Percentiles rank a stretch among this genome's conserved stretches.
Conservation (phyloP, 2,113 vertebrate genomes). For the Ictalurus furcatus region DNA sequence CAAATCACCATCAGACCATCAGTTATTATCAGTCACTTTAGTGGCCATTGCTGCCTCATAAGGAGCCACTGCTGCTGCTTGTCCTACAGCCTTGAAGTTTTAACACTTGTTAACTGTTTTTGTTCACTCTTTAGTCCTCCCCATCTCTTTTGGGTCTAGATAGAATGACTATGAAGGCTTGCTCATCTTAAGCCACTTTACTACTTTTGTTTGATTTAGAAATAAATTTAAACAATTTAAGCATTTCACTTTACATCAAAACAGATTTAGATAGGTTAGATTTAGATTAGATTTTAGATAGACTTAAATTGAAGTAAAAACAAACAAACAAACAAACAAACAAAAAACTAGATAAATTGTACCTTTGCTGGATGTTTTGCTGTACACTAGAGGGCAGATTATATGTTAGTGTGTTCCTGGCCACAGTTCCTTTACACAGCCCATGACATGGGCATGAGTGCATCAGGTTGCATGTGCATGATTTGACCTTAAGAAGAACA, state of each 20-base stretch:
- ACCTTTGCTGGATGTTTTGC: neutral
- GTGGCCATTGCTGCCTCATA: neutral
- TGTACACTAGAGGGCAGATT: constrained; percentile 7
- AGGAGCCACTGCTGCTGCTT: neutral
- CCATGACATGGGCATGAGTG: neutral
- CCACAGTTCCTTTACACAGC: neutral
- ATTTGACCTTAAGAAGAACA: neutral
- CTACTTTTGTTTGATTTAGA: neutral
- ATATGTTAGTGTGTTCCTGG: neutral
- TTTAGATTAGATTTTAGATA: no score
- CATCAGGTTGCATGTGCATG: no score
- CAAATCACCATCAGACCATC: neutral
- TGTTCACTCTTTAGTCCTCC: neutral
- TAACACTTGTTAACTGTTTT: neutral
- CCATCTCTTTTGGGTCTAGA: neutral
- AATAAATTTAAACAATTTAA: neutral
- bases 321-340: neutral
- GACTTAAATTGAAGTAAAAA: neutral
- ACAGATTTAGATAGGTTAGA: no score
- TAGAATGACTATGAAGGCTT: neutral
- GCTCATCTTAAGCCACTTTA: neutral
- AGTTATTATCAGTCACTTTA: neutral
- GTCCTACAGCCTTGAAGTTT: neutral
- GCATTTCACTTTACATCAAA: neutral
- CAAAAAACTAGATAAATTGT: neutral